phyloP scores from a whole-genome alignment of 2,113 vertebrate genomes.

The Aspiorhynchus laticeps region DNA sequence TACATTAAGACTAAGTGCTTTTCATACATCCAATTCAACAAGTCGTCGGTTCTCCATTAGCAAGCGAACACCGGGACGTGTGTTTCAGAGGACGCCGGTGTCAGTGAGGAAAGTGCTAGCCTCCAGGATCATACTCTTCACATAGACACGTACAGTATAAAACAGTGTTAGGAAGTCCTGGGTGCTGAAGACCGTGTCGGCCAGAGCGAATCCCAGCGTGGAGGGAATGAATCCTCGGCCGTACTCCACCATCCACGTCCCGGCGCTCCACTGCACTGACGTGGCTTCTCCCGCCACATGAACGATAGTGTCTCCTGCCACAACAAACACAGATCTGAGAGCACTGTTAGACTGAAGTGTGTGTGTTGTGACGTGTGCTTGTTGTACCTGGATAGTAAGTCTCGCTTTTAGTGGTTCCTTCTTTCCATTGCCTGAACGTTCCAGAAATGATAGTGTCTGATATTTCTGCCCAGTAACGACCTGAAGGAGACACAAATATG shows the following conservation, averaged over 20 bases:
- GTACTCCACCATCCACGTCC: constrained; percentile 99
- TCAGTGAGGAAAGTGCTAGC: constrained; percentile 84
- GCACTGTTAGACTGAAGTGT: background rate
- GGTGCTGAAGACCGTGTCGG: constrained; percentile 94
- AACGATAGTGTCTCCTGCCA: constrained; percentile 88
- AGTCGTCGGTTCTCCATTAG: background rate
- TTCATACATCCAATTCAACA: background rate
- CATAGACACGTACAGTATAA: constrained; percentile 85
- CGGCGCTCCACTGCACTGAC: constrained; percentile 89
- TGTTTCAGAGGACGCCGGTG: constrained; percentile 72
- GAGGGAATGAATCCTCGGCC: constrained; percentile 95
- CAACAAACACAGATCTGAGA: background rate
- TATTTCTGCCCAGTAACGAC: constrained; percentile 95
- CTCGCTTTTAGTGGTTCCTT: constrained; percentile 94
- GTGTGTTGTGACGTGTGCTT: background rate
- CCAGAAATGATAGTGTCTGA: constrained; percentile 94
- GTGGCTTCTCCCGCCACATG: constrained; percentile 88
- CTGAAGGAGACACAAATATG: constrained; percentile 65
- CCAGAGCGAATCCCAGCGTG: constrained; percentile 85
- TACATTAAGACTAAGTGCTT: background rate
- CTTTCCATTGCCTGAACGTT: constrained; percentile 95
- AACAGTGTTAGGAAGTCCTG: constrained; percentile 94
- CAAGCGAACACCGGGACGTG: background rate
- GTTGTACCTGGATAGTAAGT: constrained; percentile 91
- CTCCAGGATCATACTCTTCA: constrained; percentile 87